phyloP scores from a whole-genome alignment of 2,888 invertebrate species.

The Macrophya alboannulata region DNA sequence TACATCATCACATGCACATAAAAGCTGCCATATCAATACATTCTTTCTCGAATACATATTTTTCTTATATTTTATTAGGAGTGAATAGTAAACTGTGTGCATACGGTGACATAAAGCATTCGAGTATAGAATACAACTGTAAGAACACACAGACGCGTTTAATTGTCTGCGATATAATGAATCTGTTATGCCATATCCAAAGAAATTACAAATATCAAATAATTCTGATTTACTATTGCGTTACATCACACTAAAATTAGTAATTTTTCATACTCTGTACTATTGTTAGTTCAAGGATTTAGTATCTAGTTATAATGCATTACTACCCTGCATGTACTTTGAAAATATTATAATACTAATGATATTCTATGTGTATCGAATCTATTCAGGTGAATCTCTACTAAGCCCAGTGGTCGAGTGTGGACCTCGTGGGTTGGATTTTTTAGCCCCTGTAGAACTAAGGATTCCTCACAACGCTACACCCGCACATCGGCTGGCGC shows the following conservation, averaged over 20 bases:
- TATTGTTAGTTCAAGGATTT: not conserved
- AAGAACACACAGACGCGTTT: not conserved
- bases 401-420: slow-evolving; percentile 98
- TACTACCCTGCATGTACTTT: not conserved
- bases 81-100: not conserved
- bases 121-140: not conserved
- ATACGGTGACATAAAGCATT: not conserved
- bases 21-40: not conserved
- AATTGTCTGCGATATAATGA: slow-evolving; percentile 30
- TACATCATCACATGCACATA: not conserved
- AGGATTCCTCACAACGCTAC: slow-evolving; percentile 94
- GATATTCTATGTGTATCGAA: slow-evolving; percentile 59
- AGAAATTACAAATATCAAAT: slow-evolving; percentile 10
- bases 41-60: not conserved
- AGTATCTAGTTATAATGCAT: not conserved
- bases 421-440: slow-evolving; percentile 96
- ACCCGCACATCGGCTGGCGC: slow-evolving; percentile 88
- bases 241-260: not conserved
- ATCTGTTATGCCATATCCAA: slow-evolving; percentile 56
- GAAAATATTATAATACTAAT: not conserved
- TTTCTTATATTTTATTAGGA: not conserved
- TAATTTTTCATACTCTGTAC: not conserved
- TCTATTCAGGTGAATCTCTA: slow-evolving; percentile 92
- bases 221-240: slow-evolving; percentile 12
- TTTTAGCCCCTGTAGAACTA: slow-evolving; percentile 93